These are phyloP conservation scores for Spea bombifrons DNA, from an alignment of 2,113 vertebrate genomes.

Conservation along the genomic window DNA sequence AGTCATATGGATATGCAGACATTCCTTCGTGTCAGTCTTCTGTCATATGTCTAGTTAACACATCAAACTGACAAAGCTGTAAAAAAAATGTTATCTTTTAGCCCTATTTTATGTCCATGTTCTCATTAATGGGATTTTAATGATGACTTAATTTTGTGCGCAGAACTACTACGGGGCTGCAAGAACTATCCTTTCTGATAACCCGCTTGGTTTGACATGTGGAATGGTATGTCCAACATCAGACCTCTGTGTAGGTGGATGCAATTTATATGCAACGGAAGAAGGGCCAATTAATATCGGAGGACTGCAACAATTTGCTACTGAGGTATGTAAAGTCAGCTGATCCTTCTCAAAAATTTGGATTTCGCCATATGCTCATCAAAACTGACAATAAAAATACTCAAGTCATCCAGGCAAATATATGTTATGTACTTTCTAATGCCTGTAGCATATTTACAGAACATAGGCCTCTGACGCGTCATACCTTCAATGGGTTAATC, in stretches of 20 bases:
- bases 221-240: constrained; percentile 94
- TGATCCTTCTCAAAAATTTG: background rate
- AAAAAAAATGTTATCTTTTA: constrained; percentile 29
- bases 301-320: constrained; percentile 91
- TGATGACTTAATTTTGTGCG: constrained; percentile 34
- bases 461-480: background rate
- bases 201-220: constrained; percentile 87
- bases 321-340: constrained; percentile 73
- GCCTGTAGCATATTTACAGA: too few relatives aligned
- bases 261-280: constrained; percentile 82
- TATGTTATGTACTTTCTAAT: too few relatives aligned
- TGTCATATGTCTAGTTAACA: background rate
- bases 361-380: too few relatives aligned
- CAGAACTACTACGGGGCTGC: constrained; percentile 92
- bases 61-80: constrained; percentile 13
- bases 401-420: too few relatives aligned
- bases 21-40: background rate
- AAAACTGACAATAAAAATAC: too few relatives aligned
- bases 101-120: constrained; percentile 19
- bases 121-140: background rate
- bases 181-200: constrained; percentile 84
- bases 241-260: constrained; percentile 85
- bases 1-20: background rate
- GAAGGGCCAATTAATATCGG: constrained; percentile 95
- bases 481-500: background rate